Base-by-base conservation (phyloP, 2,888 invertebrate species). In the Pheosia tremula region DNA sequence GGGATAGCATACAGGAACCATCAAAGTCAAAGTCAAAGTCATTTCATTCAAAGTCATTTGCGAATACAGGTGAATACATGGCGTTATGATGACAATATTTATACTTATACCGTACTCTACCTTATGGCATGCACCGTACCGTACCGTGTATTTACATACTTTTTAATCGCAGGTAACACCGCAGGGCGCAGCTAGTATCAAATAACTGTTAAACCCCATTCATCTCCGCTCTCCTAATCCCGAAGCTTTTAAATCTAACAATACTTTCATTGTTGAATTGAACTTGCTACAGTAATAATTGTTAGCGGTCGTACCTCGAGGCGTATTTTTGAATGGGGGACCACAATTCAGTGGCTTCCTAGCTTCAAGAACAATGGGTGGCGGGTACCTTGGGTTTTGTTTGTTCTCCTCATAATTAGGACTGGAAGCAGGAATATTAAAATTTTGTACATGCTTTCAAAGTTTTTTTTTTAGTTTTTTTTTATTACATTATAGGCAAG, bases 331-430 rank as follows among this genome's bases (percentile, higher is more conserved):
- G 80, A 81, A 83, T 82, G 80, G 74, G 60, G 58, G 47, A 56
- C 66, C 56, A 58, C 55, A 61, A 59, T 65, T 65, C 75, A 74
- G 67, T 68, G 75, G 68, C 64, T 77, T 73, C 67, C 75, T 68
- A 71, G 74, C 67, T 69, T 72, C 70, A 71, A 72, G 75, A 83
- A 83, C 83, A 83, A 83, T 80, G 80, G 84, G 70, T 74, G 71
- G 72, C 72, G 69, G 10, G 38, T 53, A 8, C 66, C 59, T 56
- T 59, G 70, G 72, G 70, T 69, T 73, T 73, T 69, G 68, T 71
- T 78, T 81, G 77, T 78, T 78, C 75, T 79, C 75, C 72, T 77
- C 75, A 71, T 81, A 82, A 83, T 81, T 82, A 83, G 74, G 72
- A 64, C 47, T 47, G n/a, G 8, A 1, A 3, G 5, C 41, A 3